Base-by-base conservation (phyloP, 2,888 invertebrate genomes). In the Trichacis sp. region DNA sequence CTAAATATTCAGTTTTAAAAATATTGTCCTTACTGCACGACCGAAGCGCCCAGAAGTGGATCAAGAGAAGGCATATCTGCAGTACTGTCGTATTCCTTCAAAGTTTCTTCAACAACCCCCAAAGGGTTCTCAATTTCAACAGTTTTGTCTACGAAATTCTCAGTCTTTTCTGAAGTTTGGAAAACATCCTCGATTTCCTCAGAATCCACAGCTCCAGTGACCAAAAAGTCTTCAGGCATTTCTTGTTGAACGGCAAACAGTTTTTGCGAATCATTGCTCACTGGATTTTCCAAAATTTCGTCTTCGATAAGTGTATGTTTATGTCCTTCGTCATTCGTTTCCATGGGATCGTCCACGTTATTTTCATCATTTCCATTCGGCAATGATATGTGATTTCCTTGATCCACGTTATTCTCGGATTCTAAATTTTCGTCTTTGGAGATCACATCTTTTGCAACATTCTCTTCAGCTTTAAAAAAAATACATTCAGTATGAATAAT, bases 11-110 rank as follows among this genome's bases (percentile, higher is more conserved):
- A 56, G 12, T 50, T 46, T 20, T 36, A 46, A 59, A 47, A 51
- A 29, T 42, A 33, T 33, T 3, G 33, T 40, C 46, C 60, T 61
- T 66, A 18, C 20, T 24, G 38, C 9, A 53, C 52, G n/a, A 55
- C 58, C 4, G 46, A 59, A 5, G 70, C 72, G 1, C 67, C 64
- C 18, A 48, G 47, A 17, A 74, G 65, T 0, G 74, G 64, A 47
- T 79, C 73, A 4, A 74, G 66, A 30, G 73, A 65, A 14, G 72
- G 74, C 77, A 73, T 73, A 17, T 77, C 75, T 0, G 69, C 73
- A 50, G 70, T 75, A 12, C 68, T 78, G 1, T 67, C 64, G 57
- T 76, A 70, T 42, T 80, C 76, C 2, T 68, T 74, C n/a, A 77
- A 71, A 48, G 75, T 20, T 2, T 49, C 56, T 0, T 14, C 9